Evolutionary conservation across 1,140 invertebrate genomes (phyloP), one percentile per base, ranked within the genome.

Genomic region (Eumaeus atala): DNA sequence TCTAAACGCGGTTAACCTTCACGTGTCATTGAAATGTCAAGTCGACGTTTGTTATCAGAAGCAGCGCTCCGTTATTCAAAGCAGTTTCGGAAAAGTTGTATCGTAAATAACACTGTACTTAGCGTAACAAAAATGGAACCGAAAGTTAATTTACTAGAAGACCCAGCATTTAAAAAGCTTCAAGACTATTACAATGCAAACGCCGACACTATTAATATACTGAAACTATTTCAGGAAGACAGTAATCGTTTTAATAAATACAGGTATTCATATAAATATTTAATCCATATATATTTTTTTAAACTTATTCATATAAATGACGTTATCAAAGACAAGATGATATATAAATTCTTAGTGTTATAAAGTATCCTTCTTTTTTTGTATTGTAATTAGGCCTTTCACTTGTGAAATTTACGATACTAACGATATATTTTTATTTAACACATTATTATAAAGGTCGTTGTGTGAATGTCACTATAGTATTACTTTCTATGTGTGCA

Each of bases 191-290:
- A 91, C 69, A 84, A 92, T 55, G 73, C 74, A 9, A 91, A 92
- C 67, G 91, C 90, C 9, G 78, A 90, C 2, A 92, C 93, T 66
- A 89, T 97, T 6, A 92, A 94, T 63, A 95, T 97, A 66, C 89
- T 90, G 57, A 87, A 94, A 62, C 76, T 97, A 48, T 96, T 97
- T 66, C 86, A 92, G 59, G 80, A 92, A 64, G 94, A 97, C 88
- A 76, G 92, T 0, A 84, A 92, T 35, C 89, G 96, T 33, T 97
- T 96, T 73, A 85, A 93, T 21, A 95, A 95, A 77, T 94, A 91
- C 83, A 96, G 93, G 95, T 96, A 88, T 28, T 28, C 21, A 28
- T 28, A 6, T 28, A 28, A 3, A 6, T 28, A 28, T 28, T 3
- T 28, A 28, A 28, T 28, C 6, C 21, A 28, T 28, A 28, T 28